phyloP scores from a whole-genome alignment of 2,888 invertebrate species.

The Serrognathus titanus region DNA sequence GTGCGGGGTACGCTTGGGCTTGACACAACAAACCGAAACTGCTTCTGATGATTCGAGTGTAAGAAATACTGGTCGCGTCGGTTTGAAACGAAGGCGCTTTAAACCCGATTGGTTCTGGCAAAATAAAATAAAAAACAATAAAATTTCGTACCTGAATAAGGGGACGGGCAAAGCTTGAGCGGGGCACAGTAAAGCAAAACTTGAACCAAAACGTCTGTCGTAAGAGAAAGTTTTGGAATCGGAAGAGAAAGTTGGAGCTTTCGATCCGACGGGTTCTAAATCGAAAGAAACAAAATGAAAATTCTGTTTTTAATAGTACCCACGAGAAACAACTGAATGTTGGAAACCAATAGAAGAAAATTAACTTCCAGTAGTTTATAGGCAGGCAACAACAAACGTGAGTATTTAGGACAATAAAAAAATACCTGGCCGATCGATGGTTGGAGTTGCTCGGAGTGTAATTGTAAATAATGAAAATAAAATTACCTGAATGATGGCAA shows the following conservation, averaged over 20 bases:
- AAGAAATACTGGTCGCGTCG: conserved; percentile 61
- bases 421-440: background rate
- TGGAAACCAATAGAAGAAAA: background rate
- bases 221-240: conserved; percentile 55
- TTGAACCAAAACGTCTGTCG: conserved; percentile 59
- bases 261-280: conserved; percentile 55
- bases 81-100: conserved; percentile 62
- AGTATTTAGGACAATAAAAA: background rate
- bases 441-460: background rate
- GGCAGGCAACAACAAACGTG: too few relatives aligned
- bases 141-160: conserved; percentile 30
- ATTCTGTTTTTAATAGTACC: background rate
- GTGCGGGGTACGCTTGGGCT: conserved; percentile 65
- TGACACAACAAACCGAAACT: conserved; percentile 65
- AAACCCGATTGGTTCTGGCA: conserved; percentile 59
- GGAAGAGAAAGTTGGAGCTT: conserved; percentile 50
- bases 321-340: background rate
- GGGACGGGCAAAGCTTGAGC: conserved; percentile 69
- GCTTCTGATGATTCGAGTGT: conserved; percentile 55
- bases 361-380: too few relatives aligned
- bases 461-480: conserved; percentile 49
- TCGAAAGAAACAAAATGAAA: background rate
- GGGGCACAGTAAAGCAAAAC: conserved; percentile 69
- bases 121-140: background rate
- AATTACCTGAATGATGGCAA: conserved; percentile 69